Base-by-base conservation (phyloP, 1,140 invertebrate species). In the Ceratina calcarata region DNA sequence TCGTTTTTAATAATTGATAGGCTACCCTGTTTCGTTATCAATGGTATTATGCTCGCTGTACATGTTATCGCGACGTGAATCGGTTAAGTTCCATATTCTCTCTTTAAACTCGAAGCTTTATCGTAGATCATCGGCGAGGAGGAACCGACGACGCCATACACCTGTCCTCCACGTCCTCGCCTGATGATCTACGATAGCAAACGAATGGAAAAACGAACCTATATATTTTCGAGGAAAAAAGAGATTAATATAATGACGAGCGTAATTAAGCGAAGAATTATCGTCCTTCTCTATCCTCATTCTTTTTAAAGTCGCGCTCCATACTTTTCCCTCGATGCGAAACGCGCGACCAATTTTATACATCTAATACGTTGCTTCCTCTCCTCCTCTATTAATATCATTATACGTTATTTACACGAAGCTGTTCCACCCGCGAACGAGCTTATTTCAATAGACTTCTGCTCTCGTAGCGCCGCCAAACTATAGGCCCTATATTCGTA, bases 21-120 rank as follows among this genome's bases (percentile, higher is more conserved):
- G 86, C 91, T 91, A 93, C 92, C 92, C 92, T 93, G 92, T 93
- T 92, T 92, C 89, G 91, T 93, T 92, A 90, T 91, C 89, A 90
- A 89, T 71, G 74, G 61, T 82, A 82, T 90, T 84, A 86, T 86
- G 78, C 82, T 81, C 81, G 77, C 83, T 86, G 51, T 85, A 84
- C 73, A 87, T 45, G 37, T 68, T 27, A 70, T 68, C 73, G 75
- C 66, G 57, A 77, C 69, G 65, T 61, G 53, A 61, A 69, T 70
- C 71, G 67, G 60, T 32, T 65, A 68, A 61, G 55, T 75, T 51
- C 3, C 53, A 51, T 65, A 22, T 60, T 37, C 45, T 68, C 15
- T 22, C 6, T 70, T 71, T 71, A 13, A 68, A 76, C 49, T 73
- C 66, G 57, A 75, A 61, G 27, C 51, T 76, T 37, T 68, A 22